Evolutionary conservation across 2,113 vertebrate species (phyloP).

Genomic region (Candoia aspera): DNA sequence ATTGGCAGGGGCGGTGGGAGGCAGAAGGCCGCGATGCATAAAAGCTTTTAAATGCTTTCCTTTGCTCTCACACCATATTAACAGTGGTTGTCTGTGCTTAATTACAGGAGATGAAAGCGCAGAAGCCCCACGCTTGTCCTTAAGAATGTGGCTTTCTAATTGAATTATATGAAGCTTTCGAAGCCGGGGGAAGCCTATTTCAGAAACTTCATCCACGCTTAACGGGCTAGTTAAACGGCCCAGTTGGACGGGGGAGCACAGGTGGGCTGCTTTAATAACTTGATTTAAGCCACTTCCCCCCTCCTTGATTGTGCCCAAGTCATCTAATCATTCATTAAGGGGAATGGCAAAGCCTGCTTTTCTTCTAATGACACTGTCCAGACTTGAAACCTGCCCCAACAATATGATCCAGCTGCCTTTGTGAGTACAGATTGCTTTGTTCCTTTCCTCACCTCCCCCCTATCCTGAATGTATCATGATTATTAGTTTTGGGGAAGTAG

Average conservation of each 20-base stretch:
- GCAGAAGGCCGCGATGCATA: background rate
- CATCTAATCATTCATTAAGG: constrained; percentile 85
- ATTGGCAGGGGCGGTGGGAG: background rate
- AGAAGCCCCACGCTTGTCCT: constrained; percentile 63
- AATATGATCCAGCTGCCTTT: constrained; percentile 81
- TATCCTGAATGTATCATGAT: background rate
- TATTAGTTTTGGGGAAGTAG: constrained; percentile 51
- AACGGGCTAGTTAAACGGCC: constrained; percentile 81
- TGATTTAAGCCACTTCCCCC: constrained; percentile 78
- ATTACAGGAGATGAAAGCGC: constrained; percentile 78
- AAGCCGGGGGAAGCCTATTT: constrained; percentile 76
- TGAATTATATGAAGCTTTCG: constrained; percentile 78
- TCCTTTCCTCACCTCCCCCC: constrained; percentile 42
- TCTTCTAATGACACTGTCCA: constrained; percentile 82
- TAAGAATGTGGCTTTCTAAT: constrained; percentile 75
- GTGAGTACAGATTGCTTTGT: constrained; percentile 62
- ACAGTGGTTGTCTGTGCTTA: constrained; percentile 66
- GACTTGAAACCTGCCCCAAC: constrained; percentile 68
- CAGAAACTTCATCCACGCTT: constrained; percentile 78
- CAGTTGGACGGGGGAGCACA: constrained; percentile 77
- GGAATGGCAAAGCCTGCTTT: constrained; percentile 80
- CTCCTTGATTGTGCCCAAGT: constrained; percentile 80
- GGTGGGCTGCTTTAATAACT: constrained; percentile 88
- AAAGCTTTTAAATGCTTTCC: background rate
- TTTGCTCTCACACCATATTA: constrained; percentile 60